A percentile compares a stretch with the other conserved stretches of the same genome.
phyloP scores from a whole-genome alignment of 2,888 invertebrate species.

The Catocala nupta region DNA sequence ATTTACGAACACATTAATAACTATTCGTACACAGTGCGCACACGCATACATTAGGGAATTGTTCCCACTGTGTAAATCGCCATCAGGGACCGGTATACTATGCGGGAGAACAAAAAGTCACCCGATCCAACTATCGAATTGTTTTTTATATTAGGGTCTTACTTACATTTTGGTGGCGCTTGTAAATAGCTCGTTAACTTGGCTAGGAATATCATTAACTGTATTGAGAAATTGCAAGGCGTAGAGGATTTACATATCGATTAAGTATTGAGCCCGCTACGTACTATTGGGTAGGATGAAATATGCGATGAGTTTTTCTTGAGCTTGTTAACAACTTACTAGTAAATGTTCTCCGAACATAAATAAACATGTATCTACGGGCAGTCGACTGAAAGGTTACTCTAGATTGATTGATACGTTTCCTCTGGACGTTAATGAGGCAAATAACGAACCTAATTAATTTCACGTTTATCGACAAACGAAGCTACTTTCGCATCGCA shows the following conservation, averaged over 20 bases:
- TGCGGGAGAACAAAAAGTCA: slow-evolving; percentile 73
- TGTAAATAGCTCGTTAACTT: slow-evolving; percentile 43
- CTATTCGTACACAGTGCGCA: slow-evolving; percentile 63
- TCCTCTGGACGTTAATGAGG: slow-evolving; percentile 59
- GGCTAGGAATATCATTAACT: slow-evolving; percentile 37
- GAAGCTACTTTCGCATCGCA: slow-evolving; percentile 33
- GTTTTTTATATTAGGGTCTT: slow-evolving; percentile 55
- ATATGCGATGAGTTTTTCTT: slow-evolving; percentile 63
- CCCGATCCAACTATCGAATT: slow-evolving; percentile 69
- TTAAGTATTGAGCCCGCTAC: slow-evolving; percentile 50
- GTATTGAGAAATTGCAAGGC: slow-evolving; percentile 52
- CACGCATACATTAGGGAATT: slow-evolving; percentile 71
- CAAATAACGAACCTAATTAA: slow-evolving; percentile 58
- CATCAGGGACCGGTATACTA: slow-evolving; percentile 63
- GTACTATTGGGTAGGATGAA: slow-evolving; percentile 60
- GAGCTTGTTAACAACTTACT: slow-evolving; percentile 59
- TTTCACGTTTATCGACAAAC: slow-evolving; percentile 53
- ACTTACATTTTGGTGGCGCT: slow-evolving; percentile 66
- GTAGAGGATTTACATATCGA: slow-evolving; percentile 49
- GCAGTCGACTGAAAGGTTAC: slow-evolving; percentile 54
- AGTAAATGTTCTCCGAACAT: slow-evolving; percentile 55
- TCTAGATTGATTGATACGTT: slow-evolving; percentile 64
- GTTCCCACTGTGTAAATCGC: slow-evolving; percentile 68
- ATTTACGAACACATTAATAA: slow-evolving; percentile 68
- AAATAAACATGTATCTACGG: slow-evolving; percentile 69